Evolutionary conservation across 2,888 invertebrate species (phyloP), one percentile per base, ranked within the genome.

Genomic region (Lysandra coridon): DNA sequence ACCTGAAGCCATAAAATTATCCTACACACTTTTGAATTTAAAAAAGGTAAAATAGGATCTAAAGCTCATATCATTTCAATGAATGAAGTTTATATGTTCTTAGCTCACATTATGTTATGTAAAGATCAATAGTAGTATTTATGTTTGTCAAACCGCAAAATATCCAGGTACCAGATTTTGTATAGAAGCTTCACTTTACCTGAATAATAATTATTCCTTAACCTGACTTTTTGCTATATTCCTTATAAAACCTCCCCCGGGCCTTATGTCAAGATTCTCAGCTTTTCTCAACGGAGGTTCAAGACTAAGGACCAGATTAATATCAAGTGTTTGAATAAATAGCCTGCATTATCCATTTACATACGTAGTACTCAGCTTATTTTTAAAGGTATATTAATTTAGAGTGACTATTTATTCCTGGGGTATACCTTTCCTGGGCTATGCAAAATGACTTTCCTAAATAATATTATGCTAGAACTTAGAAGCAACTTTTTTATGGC

Each of bases 291-390:
- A n/a, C 6, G 10, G 62, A 62, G 62, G 5, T 62, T 62, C 62
- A 23, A 62, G 23, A 62, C 23, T 57, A 57, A 57, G 17, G 57
- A 17, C 57, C 57, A 57, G 57, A 62, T 62, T 62, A 62, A 62
- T 62, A 62, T 62, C 23, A 62, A 62, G 62, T 62, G 62, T 62
- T 62, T 62, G 62, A 62, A 62, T 62, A 62, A 62, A 62, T 23
- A 62, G 23, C 62, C 10, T 23, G 6, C 23, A 23, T 62, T 62
- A 10, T 62, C 23, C 17, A 7, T 62, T 62, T 62, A 62, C n/a
- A 62, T n/a, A 12, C 49, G 10, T 49, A 49, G 2, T 7, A 10
- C 10, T 12, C 6, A 49, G 49, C 49, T 49, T 49, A 37, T 37
- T 3, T 37, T 40, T 40, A 5, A 40, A 40, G 40, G 5, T 40